Conservation (phyloP, 1,140 invertebrate species). For the Drosophila pallidifrons region DNA sequence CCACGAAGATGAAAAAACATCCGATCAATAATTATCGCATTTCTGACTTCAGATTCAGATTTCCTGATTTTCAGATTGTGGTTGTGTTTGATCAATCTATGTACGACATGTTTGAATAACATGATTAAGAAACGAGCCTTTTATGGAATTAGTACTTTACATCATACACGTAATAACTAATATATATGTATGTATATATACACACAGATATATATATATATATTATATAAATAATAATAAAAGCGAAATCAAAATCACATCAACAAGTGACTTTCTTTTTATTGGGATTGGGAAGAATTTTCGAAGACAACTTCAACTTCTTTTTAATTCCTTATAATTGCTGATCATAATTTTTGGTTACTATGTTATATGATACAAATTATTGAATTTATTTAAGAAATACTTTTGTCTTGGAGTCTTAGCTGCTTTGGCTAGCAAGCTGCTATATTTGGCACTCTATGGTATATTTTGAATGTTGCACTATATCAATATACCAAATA, state of each 20-base stretch:
- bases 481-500: too few species aligned
- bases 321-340: too few species aligned
- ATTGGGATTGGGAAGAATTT: neutral
- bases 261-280: neutral
- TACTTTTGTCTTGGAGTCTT: too few species aligned
- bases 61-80: constrained; percentile 1
- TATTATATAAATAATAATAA: constrained; percentile 24
- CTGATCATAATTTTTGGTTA: too few species aligned
- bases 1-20: constrained; percentile 1
- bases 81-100: constrained; percentile 24
- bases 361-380: too few species aligned
- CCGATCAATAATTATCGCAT: neutral
- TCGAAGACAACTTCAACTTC: too few species aligned
- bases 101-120: constrained; percentile 10
- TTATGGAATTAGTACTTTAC: constrained; percentile 54
- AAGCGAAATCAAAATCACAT: constrained; percentile 31
- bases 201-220: constrained; percentile 36
- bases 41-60: neutral
- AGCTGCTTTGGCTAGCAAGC: too few species aligned
- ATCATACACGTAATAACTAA: constrained; percentile 22
- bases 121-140: constrained; percentile 44
- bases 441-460: too few species aligned
- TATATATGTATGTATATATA: constrained; percentile 35
- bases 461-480: too few species aligned
- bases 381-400: too few species aligned